Evolutionary conservation across 2,113 vertebrate genomes (phyloP), one percentile per base, ranked within the genome.

Genomic region (Centropristis striata): DNA sequence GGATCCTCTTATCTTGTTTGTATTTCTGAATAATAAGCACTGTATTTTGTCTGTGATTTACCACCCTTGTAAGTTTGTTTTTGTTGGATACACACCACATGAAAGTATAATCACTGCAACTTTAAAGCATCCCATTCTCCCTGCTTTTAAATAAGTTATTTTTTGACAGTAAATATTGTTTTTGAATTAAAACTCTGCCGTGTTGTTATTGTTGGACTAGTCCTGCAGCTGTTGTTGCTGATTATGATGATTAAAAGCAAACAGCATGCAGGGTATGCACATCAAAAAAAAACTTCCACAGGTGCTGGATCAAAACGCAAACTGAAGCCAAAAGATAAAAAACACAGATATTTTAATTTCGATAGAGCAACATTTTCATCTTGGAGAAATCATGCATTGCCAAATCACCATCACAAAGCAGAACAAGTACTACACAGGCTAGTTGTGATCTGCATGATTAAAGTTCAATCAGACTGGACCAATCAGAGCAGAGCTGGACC

Each of bases 181-280:
- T 65, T 64, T 4, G 21, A 51, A 64, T 44, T 28, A 15, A 70
- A 50, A 36, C 15, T 57, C 10, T 49, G 23, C 15, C 5, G 53
- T 47, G 27, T 47, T 70, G n/a, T 46, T 49, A 44, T 32, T 37
- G 57, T 64, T 9, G 25, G n/a, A 50, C 10, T 4, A 12, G 41
- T 44, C 9, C 49, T 49, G 47, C 46, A 78, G 51, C 61, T 32
- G 61, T 18, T 60, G 2, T 41, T 15, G 15, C 27, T 66, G 18
- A 67, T 66, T 66, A 14, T 36, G 44, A 32, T 70, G 27, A 58
- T 57, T 51, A 55, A 44, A 36, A n/a, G 18, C 39, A 44, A 41
- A 44, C 36, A 4, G 36, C 21, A 10, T 37, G 20, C 20, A 14
- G 12, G 20, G 20, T 4, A 15, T 2, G 11, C 18, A 39, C 58